A percentile compares a stretch with the other conserved stretches of the same genome.
Evolutionary conservation across 2,888 invertebrate species (phyloP).

Genomic region (Tipula unca): DNA sequence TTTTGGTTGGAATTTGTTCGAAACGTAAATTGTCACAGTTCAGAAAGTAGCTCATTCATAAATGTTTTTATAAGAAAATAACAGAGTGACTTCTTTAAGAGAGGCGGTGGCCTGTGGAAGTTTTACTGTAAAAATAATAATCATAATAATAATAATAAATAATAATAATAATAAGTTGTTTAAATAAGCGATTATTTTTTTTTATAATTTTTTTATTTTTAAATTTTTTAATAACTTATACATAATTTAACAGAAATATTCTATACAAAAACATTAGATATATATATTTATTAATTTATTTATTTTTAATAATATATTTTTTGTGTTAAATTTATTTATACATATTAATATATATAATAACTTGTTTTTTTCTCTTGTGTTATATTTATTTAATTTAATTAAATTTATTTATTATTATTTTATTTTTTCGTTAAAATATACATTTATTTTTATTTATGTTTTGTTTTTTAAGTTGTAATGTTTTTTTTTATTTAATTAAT

Average conservation of each 20-base stretch:
- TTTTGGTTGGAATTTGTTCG: too few species aligned
- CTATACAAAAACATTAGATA: slow-evolving; percentile 26
- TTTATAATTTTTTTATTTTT: slow-evolving; percentile 20
- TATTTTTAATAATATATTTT: neutral
- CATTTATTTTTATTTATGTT: slow-evolving; percentile 19
- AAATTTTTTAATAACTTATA: slow-evolving; percentile 24
- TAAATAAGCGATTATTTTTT: slow-evolving; percentile 21
- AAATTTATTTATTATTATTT: slow-evolving; percentile 17
- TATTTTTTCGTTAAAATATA: slow-evolving; percentile 21
- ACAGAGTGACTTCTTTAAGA: too few species aligned
- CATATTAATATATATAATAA: neutral
- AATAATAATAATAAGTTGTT: neutral
- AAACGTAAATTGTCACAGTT: too few species aligned
- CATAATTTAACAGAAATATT: slow-evolving; percentile 26
- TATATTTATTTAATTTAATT: slow-evolving; percentile 15
- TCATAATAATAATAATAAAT: neutral
- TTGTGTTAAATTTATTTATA: neutral
- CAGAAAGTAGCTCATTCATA: too few species aligned
- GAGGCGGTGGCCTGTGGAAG: too few species aligned
- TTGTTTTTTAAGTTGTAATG: neutral
- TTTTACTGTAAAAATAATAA: too few species aligned
- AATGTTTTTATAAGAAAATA: too few species aligned
- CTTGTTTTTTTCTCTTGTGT: neutral
- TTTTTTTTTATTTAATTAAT: neutral
- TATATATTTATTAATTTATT: slow-evolving; percentile 19